Percentiles rank a stretch among this genome's conserved stretches.
Conservation (phyloP, 64 coral and sea anemone species). For the Trachythela sp. region DNA sequence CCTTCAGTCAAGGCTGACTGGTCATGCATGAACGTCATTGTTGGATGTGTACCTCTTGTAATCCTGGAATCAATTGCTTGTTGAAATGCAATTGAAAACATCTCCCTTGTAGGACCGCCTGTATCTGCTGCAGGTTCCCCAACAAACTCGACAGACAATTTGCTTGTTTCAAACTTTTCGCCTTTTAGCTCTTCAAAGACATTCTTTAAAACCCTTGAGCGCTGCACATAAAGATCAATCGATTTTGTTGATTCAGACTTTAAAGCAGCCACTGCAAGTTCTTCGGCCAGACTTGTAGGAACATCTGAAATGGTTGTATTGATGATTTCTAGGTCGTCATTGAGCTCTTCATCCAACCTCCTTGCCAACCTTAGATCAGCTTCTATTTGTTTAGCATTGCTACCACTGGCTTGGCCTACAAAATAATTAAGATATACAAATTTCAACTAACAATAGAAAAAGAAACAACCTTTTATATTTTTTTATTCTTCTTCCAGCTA, state of each 20-base stretch:
- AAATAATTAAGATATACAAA: neutral
- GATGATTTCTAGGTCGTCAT: neutral
- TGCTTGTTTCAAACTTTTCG: neutral
- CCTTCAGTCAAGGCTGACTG: neutral
- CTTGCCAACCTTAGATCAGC: neutral
- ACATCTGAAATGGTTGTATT: neutral
- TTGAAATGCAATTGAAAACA: neutral
- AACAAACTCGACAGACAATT: slow-evolving; percentile 1
- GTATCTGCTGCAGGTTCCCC: slow-evolving; percentile 10
- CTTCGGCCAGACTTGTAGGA: neutral
- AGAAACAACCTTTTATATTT: neutral
- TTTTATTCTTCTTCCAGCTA: neutral
- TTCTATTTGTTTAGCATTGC: neutral
- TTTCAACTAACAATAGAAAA: neutral
- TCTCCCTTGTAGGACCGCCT: neutral
- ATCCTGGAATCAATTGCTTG: neutral
- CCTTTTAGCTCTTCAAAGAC: slow-evolving; percentile 11
- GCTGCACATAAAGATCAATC: neutral
- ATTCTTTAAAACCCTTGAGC: neutral
- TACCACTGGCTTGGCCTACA: neutral
- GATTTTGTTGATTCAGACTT: neutral
- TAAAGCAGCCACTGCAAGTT: slow-evolving; percentile 1
- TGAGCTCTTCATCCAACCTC: neutral
- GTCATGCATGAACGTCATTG: neutral
- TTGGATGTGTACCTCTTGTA: neutral